A percentile compares a stretch with the other conserved stretches of the same genome.
These are phyloP conservation scores for Mirounga angustirostris DNA, from an alignment of 2,113 vertebrate species.

Conservation along the genomic window DNA sequence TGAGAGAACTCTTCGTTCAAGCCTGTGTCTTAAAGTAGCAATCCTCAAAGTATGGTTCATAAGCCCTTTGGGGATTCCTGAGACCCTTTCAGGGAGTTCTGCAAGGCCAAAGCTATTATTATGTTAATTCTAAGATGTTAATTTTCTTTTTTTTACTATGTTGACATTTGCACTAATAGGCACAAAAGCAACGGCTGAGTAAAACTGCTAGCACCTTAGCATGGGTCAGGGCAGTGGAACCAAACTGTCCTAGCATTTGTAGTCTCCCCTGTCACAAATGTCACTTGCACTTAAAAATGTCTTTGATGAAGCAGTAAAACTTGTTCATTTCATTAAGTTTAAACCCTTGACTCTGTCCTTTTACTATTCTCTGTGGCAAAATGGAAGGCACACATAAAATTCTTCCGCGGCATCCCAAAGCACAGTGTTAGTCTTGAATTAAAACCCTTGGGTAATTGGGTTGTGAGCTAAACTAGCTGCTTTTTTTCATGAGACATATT, in stretches of 20 bases:
- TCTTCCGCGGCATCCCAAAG: neutral
- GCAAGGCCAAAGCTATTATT: neutral
- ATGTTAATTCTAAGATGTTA: neutral
- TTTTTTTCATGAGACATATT: neutral
- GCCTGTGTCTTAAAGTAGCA: neutral
- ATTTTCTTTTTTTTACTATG: neutral
- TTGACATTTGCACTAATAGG: neutral
- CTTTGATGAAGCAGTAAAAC: neutral
- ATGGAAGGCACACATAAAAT: neutral
- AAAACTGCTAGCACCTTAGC: neutral
- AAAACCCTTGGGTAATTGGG: neutral
- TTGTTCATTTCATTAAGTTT: neutral
- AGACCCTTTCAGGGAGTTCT: neutral
- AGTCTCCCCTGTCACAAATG: neutral
- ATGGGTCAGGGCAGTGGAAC: neutral
- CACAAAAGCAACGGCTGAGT: neutral
- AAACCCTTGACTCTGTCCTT: neutral
- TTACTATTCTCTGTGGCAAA: neutral
- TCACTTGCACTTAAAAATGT: neutral
- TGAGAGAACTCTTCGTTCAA: neutral
- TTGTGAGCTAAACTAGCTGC: neutral
- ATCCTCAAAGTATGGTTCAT: neutral
- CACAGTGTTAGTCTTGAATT: neutral
- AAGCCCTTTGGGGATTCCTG: fast-evolving
- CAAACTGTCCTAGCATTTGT: neutral